Evolutionary conservation across 2,113 vertebrate species (phyloP).

Genomic region (Thalassoma bifasciatum): DNA sequence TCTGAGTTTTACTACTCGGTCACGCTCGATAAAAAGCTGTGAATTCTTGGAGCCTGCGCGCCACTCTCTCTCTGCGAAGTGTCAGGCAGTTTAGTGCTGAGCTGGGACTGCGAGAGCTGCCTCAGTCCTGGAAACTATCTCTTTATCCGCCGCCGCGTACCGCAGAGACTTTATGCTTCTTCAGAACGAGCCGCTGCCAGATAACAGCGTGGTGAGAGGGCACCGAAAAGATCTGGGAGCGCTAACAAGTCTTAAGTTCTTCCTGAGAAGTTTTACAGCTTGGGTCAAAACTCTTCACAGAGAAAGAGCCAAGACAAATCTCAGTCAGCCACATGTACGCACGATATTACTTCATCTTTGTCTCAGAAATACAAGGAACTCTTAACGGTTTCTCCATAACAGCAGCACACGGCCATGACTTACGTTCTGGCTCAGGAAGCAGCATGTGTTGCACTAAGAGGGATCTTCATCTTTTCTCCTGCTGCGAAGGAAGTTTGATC

Average conservation of each 20-base stretch:
- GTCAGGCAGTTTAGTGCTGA: conserved; percentile 78
- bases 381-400: not conserved
- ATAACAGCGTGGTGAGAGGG: not conserved
- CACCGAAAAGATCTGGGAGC: not conserved
- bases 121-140: conserved; percentile 76
- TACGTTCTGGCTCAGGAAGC: not conserved
- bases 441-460: not conserved
- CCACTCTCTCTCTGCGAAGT: conserved; percentile 69
- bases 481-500: too few relatives aligned
- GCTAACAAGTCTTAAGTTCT: not conserved
- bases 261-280: not conserved
- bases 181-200: conserved; percentile 7
- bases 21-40: conserved; percentile 76
- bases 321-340: not conserved
- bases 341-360: not conserved
- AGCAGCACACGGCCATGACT: not conserved
- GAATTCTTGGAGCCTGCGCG: conserved; percentile 70
- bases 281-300: not conserved
- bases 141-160: conserved; percentile 79
- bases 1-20: conserved; percentile 77
- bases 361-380: not conserved
- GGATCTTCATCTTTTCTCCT: too few relatives aligned
- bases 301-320: not conserved
- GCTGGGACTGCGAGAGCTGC: conserved; percentile 71
- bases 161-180: conserved; percentile 72